Conservation (phyloP, 2,113 vertebrate genomes). For the Phalacrocorax carbo region DNA sequence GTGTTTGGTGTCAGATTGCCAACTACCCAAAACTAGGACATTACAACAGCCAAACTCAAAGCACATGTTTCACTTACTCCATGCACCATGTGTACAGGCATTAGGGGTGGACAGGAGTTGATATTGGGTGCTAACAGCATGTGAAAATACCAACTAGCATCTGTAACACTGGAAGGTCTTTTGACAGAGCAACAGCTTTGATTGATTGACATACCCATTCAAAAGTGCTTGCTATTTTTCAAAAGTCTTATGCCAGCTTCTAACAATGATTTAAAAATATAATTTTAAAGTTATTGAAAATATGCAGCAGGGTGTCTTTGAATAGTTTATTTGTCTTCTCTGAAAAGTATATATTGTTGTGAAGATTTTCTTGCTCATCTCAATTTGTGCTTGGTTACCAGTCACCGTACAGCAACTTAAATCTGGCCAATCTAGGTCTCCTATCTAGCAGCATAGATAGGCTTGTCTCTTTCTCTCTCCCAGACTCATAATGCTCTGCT, state of each 20-base stretch:
- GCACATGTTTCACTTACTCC: not conserved
- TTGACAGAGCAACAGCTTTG: not conserved
- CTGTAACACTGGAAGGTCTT: not conserved
- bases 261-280: not conserved
- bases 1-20: not conserved
- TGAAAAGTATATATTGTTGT: not conserved
- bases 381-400: not conserved
- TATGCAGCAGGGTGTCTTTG: not conserved
- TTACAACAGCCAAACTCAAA: not conserved
- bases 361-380: not conserved
- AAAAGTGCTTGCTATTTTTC: not conserved
- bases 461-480: not conserved
- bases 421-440: not conserved
- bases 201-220: not conserved
- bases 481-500: not conserved
- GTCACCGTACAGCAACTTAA: not conserved
- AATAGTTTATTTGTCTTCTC: not conserved
- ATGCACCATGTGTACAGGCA: not conserved
- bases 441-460: not conserved
- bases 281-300: not conserved
- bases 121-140: fast-evolving
- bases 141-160: not conserved
- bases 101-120: not conserved
- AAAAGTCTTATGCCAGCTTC: not conserved
- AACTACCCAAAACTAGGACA: not conserved